Evolutionary conservation across 2,113 vertebrate species (phyloP), one percentile per base, ranked within the genome.

Genomic region (Cariama cristata): DNA sequence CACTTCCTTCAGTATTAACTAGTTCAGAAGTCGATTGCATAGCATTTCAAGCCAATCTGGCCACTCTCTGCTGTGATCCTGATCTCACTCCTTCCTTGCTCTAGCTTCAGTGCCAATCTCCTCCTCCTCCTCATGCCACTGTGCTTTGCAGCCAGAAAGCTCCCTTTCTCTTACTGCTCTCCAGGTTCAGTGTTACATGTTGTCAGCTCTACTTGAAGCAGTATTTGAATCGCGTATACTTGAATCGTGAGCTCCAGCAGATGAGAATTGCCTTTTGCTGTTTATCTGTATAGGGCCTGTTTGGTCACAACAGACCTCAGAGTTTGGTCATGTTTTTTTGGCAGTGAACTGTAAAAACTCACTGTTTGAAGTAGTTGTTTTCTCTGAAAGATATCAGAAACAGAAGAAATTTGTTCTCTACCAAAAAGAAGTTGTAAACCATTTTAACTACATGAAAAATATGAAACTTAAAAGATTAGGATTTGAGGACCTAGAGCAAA

Each of bases 81-180:
- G 32, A 56, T 80, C 33, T 60, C 33, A 16, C 15, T 73, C 9
- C 23, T 64, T 49, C 45, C 9, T 73, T 68, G 47, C 45, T n/a
- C 30, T 49, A 4, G 22, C 27, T 66, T 62, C 63, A 38, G 68
- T 19, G n/a, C 24, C 73, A 28, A 35, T 77, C 35, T 84, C 42
- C 58, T 67, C 30, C 17, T 77, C 0, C 0, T 8, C 4, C 0
- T 67, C n/a, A 30, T 56, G 68, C 67, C 35, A 30, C 28, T 40
- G 40, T 55, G 27, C 47, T 76, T 52, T 72, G 45, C 23, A 47
- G 53, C 33, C 35, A 83, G 40, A 83, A 94, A 76, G 10, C 26
- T 59, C 8, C 22, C 26, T 86, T 90, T 71, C 19, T 40, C 22
- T 56, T 47, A 10, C 33, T 72, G 67, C 75, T 13, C n/a, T 62